A percentile compares a stretch with the other conserved stretches of the same genome.
Conservation (phyloP, 2,797 vertebrate genomes). For the Steatocranus sp. region DNA sequence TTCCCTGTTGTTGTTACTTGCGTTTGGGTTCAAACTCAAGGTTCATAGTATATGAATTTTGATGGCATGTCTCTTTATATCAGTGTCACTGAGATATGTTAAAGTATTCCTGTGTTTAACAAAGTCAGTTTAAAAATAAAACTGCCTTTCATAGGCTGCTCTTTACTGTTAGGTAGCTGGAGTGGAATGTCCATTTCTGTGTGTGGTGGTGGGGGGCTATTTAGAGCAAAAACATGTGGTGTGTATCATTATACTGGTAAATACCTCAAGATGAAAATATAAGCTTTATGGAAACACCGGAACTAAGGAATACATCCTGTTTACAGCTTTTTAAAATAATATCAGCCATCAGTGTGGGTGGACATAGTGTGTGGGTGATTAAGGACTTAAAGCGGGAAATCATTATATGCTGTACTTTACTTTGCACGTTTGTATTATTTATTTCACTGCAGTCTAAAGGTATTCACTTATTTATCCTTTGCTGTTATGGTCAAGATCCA, state of each 20-base stretch:
- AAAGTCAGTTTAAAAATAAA: slow-evolving; percentile 12
- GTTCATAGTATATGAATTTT: slow-evolving; percentile 31
- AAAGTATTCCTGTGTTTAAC: slow-evolving; percentile 1
- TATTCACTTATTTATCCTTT: neutral
- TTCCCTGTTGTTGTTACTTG: slow-evolving; percentile 4
- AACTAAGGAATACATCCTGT: slow-evolving; percentile 58
- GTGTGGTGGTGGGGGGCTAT: slow-evolving; percentile 4
- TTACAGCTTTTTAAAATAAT: slow-evolving; percentile 37
- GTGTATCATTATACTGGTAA: slow-evolving; percentile 52
- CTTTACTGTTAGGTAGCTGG: slow-evolving; percentile 23
- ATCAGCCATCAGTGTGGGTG: slow-evolving; percentile 9
- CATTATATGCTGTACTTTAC: neutral
- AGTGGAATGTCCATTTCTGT: neutral
- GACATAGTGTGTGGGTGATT: slow-evolving; percentile 28
- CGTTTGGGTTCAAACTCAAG: slow-evolving; percentile 33
- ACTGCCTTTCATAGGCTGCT: neutral
- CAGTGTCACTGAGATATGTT: slow-evolving; percentile 5
- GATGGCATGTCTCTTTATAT: slow-evolving; percentile 23
- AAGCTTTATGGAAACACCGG: slow-evolving; percentile 14
- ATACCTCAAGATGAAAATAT: slow-evolving; percentile 42
- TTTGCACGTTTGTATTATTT: neutral
- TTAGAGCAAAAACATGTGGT: slow-evolving; percentile 34
- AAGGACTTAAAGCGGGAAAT: neutral
- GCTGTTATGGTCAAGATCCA: neutral
- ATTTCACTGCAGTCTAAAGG: neutral